A percentile compares a stretch with the other conserved stretches of the same genome.
Evolutionary conservation across 2,888 invertebrate species (phyloP).

Genomic region (Spilosoma lubricipeda): DNA sequence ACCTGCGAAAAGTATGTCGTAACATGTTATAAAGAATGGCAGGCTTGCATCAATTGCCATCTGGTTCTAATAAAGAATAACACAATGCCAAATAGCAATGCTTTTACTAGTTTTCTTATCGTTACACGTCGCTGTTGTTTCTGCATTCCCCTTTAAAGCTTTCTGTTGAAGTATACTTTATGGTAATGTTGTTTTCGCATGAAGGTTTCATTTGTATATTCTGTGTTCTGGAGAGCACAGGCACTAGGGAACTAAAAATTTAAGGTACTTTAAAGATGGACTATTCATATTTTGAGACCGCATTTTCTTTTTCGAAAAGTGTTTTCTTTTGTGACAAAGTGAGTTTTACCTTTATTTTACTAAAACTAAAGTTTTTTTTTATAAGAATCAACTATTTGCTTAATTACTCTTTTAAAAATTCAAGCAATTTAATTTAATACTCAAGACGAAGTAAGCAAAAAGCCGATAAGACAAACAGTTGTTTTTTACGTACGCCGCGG

Average conservation of each 20-base stretch:
- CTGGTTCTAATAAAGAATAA: slow-evolving; percentile 47
- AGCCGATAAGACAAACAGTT: neutral
- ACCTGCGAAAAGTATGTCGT: slow-evolving; percentile 27
- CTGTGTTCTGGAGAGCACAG: too few relatives aligned
- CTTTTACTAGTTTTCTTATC: slow-evolving; percentile 40
- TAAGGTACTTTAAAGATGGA: too few relatives aligned
- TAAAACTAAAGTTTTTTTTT: too few relatives aligned
- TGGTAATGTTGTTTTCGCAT: neutral
- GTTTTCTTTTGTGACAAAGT: too few relatives aligned
- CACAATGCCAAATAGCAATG: slow-evolving; percentile 35
- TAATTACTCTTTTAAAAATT: too few relatives aligned
- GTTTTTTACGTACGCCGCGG: neutral
- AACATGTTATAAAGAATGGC: slow-evolving; percentile 44
- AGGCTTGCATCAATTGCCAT: slow-evolving; percentile 32
- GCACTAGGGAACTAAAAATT: too few relatives aligned
- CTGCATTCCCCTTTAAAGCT: slow-evolving; percentile 19
- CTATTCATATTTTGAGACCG: too few relatives aligned
- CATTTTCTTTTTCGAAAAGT: too few relatives aligned
- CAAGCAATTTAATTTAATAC: too few relatives aligned
- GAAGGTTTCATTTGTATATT: neutral
- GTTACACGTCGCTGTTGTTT: slow-evolving; percentile 21
- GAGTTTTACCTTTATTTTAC: too few relatives aligned
- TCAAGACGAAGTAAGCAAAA: neutral
- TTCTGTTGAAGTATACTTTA: slow-evolving; percentile 10
- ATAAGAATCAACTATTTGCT: too few relatives aligned